These are phyloP conservation scores for Drosophila incognita DNA, from an alignment of 2,888 invertebrate genomes.

Conservation along the genomic window DNA sequence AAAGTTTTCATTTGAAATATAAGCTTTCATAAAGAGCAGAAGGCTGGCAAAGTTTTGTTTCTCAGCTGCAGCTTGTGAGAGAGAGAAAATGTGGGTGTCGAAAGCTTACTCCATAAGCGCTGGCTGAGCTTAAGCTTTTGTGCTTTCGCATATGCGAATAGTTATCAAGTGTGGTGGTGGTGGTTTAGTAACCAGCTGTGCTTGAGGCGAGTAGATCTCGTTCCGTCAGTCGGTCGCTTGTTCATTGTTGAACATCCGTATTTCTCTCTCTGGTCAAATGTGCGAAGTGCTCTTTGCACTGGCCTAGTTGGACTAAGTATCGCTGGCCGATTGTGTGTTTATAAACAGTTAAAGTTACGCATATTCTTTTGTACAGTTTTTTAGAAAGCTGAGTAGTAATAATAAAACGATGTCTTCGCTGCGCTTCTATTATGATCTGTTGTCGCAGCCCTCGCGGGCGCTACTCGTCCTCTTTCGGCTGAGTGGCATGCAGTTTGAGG, in stretches of 20 bases:
- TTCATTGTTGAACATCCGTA: background rate
- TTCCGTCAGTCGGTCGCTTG: background rate
- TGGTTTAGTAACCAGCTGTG: conserved; percentile 24
- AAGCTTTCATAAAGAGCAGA: background rate
- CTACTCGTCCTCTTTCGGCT: conserved; percentile 89
- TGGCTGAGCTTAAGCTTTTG: conserved; percentile 28
- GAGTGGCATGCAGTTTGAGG: conserved; percentile 88
- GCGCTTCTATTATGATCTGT: conserved; percentile 89
- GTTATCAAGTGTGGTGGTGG: background rate
- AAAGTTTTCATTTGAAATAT: background rate
- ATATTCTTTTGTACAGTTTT: conserved; percentile 31
- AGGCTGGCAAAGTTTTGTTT: background rate
- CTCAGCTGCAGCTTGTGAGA: background rate
- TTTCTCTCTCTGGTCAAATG: conserved; percentile 4
- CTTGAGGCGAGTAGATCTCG: conserved; percentile 30
- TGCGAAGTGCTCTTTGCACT: conserved; percentile 53
- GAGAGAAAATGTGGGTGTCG: background rate
- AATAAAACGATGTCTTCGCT: conserved; percentile 82
- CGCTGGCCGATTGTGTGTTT: conserved; percentile 1
- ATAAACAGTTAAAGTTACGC: background rate
- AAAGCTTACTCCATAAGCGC: conserved; percentile 17
- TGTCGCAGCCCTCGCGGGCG: conserved; percentile 92
- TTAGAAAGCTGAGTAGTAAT: conserved; percentile 27
- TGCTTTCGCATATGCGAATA: background rate
- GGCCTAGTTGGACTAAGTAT: background rate